Evolutionary conservation across 2,113 vertebrate species (phyloP).

Genomic region (Sinocyclocheilus grahami): DNA sequence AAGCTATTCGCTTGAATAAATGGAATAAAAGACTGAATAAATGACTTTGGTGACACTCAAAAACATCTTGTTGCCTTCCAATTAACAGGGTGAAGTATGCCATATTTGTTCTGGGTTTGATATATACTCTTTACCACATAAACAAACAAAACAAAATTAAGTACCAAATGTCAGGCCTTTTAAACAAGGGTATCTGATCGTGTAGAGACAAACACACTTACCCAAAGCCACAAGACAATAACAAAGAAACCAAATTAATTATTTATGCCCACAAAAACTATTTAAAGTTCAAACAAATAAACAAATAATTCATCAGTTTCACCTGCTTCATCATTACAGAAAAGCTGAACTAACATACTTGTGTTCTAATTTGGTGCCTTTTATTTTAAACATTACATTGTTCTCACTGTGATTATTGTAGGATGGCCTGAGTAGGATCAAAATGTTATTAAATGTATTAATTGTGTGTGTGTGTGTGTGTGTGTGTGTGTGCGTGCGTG

Average conservation of each 20-base stretch:
- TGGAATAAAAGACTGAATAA: not conserved
- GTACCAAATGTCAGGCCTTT: too few species aligned
- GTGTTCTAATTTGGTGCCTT: too few species aligned
- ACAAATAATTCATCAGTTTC: not conserved
- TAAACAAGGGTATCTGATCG: too few species aligned
- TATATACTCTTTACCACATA: too few species aligned
- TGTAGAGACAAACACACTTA: not conserved
- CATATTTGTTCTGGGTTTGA: too few species aligned
- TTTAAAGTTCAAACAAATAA: too few species aligned
- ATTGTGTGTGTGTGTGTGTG: too few species aligned
- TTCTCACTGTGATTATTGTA: too few species aligned
- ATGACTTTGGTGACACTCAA: not conserved
- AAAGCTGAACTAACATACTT: not conserved
- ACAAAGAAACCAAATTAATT: not conserved
- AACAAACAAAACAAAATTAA: not conserved
- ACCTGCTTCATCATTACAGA: not conserved
- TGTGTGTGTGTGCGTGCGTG: too few species aligned
- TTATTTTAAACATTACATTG: too few species aligned
- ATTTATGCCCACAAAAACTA: not conserved
- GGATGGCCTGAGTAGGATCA: too few species aligned
- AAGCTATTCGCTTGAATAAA: not conserved
- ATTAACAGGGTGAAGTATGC: not conserved
- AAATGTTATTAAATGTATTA: too few species aligned
- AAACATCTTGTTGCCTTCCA: not conserved
- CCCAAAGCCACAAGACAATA: not conserved